Percentiles rank a stretch among this genome's conserved stretches.
Conservation (phyloP, 2,797 vertebrate species). For the Enteromius fasciolatus region DNA sequence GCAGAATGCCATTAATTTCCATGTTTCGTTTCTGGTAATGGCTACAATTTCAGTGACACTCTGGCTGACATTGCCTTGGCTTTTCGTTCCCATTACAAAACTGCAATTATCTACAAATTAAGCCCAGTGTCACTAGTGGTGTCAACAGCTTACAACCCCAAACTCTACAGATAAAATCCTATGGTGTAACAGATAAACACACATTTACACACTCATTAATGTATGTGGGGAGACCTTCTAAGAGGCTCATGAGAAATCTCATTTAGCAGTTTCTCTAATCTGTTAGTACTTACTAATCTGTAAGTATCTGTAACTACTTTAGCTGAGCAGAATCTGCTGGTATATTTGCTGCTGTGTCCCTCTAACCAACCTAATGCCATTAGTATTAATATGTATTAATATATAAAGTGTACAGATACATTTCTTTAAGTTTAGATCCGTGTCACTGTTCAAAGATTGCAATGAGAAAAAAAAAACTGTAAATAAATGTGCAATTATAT, state of each 20-base stretch:
- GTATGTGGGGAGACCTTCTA: not conserved
- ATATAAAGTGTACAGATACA: not conserved
- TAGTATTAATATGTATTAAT: not conserved
- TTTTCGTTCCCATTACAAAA: conserved; percentile 37
- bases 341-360: not conserved
- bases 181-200: conserved; percentile 4
- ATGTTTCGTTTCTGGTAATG: conserved; percentile 45
- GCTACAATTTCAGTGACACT: conserved; percentile 48
- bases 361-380: not conserved
- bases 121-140: conserved; percentile 26
- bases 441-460: not conserved
- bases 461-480: not conserved
- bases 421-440: not conserved
- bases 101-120: conserved; percentile 56
- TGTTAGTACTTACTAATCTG: not conserved
- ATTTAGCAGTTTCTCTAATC: not conserved
- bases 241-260: not conserved
- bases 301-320: not conserved
- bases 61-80: conserved; percentile 35
- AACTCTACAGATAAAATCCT: conserved; percentile 1
- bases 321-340: not conserved
- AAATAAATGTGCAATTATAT: not conserved
- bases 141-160: conserved; percentile 34
- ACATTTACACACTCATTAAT: conserved; percentile 16
- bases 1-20: conserved; percentile 51